These are phyloP conservation scores for Panopea generosa DNA, from an alignment of 2,888 invertebrate genomes.

Conservation along the genomic window DNA sequence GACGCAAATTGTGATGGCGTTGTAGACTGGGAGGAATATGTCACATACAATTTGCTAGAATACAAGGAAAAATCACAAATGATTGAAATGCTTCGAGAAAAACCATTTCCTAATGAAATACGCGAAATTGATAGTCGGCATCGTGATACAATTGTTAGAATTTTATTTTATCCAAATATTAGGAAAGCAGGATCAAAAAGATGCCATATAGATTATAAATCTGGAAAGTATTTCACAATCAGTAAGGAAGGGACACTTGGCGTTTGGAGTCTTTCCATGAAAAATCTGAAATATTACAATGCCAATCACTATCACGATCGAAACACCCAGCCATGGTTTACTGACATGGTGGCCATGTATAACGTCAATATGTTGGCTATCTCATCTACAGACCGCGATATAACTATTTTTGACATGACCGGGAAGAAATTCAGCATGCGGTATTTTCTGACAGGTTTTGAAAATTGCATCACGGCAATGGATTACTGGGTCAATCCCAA, in stretches of 20 bases:
- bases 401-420: constrained; percentile 91
- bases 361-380: constrained; percentile 92
- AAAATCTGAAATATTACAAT: constrained; percentile 82
- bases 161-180: constrained; percentile 72
- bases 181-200: constrained; percentile 49
- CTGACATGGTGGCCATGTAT: constrained; percentile 91
- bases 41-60: constrained; percentile 91
- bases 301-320: constrained; percentile 86
- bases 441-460: constrained; percentile 88
- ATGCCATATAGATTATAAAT: constrained; percentile 86
- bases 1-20: constrained; percentile 87
- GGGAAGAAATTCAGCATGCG: constrained; percentile 87
- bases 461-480: constrained; percentile 87
- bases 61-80: constrained; percentile 86
- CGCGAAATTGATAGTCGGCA: constrained; percentile 89
- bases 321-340: constrained; percentile 88
- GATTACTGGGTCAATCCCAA: constrained; percentile 87
- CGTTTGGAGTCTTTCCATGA: constrained; percentile 91
- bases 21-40: constrained; percentile 91
- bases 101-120: constrained; percentile 74
- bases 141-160: constrained; percentile 88
- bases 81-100: constrained; percentile 73
- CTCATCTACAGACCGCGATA: constrained; percentile 91
- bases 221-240: constrained; percentile 91
- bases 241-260: constrained; percentile 92